Evolutionary conservation across 2,113 vertebrate species (phyloP).

Genomic region (Mormyrus iriodes): DNA sequence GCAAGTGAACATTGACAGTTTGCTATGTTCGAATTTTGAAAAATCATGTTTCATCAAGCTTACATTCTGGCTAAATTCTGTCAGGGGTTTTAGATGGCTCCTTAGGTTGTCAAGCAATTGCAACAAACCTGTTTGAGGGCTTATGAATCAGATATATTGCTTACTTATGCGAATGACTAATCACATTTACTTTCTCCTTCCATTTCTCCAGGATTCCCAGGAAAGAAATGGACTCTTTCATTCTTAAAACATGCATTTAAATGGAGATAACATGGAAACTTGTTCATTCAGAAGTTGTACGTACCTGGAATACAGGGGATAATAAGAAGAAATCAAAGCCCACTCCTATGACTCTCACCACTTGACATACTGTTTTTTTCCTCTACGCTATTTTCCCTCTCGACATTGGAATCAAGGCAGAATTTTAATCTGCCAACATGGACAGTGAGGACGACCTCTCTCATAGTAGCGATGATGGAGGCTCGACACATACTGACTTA

Average conservation of each 20-base stretch:
- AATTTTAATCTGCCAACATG: conserved; percentile 57
- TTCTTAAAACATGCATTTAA: conserved; percentile 37
- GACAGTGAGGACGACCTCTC: conserved; percentile 58
- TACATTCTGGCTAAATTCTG: neutral
- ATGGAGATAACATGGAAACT: conserved; percentile 49
- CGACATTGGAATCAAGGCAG: conserved; percentile 41
- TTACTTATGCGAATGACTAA: neutral
- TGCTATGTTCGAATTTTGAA: neutral
- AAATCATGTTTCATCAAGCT: neutral
- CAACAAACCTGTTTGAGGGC: neutral
- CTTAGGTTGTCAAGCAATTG: neutral
- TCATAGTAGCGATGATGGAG: conserved; percentile 46
- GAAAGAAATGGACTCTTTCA: conserved; percentile 30
- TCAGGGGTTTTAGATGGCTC: neutral
- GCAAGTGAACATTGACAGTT: neutral
- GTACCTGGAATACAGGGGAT: conserved; percentile 38
- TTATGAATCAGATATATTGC: neutral
- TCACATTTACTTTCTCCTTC: neutral
- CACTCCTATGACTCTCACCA: conserved; percentile 54
- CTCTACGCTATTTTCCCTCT: conserved; percentile 32
- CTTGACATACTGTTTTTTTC: conserved; percentile 31
- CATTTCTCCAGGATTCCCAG: conserved; percentile 37
- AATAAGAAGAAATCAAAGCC: conserved; percentile 22
- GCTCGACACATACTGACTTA: conserved; percentile 42
- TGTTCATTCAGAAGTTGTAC: conserved; percentile 38